These are phyloP conservation scores for Drosophila peninsularis DNA, from an alignment of 2,888 invertebrate genomes.

Conservation along the genomic window DNA sequence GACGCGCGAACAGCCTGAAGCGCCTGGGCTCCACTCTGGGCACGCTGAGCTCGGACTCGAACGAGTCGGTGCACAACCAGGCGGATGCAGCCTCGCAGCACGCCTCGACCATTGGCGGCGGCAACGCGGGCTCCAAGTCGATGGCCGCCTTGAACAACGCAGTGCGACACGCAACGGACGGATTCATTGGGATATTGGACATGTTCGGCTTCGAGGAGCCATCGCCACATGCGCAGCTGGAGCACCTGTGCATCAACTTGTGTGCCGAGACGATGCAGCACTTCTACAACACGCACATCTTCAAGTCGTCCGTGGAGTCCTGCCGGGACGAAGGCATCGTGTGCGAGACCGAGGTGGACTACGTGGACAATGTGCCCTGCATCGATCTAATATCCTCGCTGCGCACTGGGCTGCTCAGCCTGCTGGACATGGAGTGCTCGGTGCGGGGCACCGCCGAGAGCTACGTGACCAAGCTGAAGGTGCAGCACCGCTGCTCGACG, in stretches of 20 bases:
- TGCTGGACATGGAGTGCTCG: constrained; percentile 96
- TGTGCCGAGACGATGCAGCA: constrained; percentile 99
- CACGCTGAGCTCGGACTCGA: constrained; percentile 93
- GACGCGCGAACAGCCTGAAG: constrained; percentile 96
- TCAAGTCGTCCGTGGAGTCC: constrained; percentile 96
- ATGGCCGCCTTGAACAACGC: constrained; percentile 97
- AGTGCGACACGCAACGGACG: constrained; percentile 96
- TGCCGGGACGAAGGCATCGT: constrained; percentile 96
- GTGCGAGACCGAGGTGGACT: constrained; percentile 95
- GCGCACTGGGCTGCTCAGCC: constrained; percentile 95
- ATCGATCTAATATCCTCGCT: constrained; percentile 97
- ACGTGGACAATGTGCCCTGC: constrained; percentile 96
- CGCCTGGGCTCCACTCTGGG: constrained; percentile 92
- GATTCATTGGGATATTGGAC: constrained; percentile 97
- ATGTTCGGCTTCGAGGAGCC: constrained; percentile 99
- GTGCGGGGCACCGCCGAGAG: constrained; percentile 92
- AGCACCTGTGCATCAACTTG: constrained; percentile 97
- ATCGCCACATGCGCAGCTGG: constrained; percentile 92
- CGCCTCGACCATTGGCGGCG: constrained; percentile 91
- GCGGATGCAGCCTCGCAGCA: constrained; percentile 93
- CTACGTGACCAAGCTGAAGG: constrained; percentile 91
- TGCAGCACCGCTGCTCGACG: constrained; percentile 92
- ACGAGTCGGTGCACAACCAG: constrained; percentile 95
- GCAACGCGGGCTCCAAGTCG: constrained; percentile 93
- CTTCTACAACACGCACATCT: constrained; percentile 98